phyloP scores from a whole-genome alignment of 2,113 vertebrate species.

The Cervus canadensis region DNA sequence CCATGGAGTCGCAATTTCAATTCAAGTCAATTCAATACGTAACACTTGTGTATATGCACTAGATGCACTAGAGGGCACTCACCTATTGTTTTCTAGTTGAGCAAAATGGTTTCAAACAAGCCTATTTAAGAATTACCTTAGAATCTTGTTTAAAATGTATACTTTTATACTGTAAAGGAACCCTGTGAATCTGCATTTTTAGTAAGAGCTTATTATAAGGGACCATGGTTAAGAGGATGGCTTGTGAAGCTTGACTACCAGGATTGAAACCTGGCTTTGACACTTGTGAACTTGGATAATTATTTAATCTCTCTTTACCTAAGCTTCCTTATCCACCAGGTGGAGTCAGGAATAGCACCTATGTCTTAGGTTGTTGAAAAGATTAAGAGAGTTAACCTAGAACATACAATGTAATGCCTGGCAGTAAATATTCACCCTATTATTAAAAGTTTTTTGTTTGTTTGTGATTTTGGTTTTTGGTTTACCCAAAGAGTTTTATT shows the following conservation, averaged over 20 bases:
- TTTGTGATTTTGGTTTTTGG: background rate
- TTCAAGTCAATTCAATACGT: background rate
- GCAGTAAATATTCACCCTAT: background rate
- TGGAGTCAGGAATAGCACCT: background rate
- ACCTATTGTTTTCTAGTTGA: background rate
- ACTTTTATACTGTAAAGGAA: background rate
- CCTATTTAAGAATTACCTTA: background rate
- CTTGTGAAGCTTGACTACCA: background rate
- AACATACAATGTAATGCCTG: background rate
- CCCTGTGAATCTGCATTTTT: background rate
- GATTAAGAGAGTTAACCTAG: background rate
- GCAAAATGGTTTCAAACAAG: background rate
- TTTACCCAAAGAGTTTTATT: slow-evolving; percentile 25
- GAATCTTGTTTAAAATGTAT: background rate
- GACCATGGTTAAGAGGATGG: background rate
- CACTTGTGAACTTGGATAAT: background rate
- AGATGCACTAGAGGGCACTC: slow-evolving; percentile 46
- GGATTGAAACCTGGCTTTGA: background rate
- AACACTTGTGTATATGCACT: background rate
- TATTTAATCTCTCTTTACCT: background rate
- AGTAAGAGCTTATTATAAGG: background rate
- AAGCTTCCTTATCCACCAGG: background rate
- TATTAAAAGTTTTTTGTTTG: background rate
- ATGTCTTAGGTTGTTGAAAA: background rate
- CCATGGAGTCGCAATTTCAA: background rate